Conservation (phyloP, 2,113 vertebrate species). For the Mastomys natalensis region DNA sequence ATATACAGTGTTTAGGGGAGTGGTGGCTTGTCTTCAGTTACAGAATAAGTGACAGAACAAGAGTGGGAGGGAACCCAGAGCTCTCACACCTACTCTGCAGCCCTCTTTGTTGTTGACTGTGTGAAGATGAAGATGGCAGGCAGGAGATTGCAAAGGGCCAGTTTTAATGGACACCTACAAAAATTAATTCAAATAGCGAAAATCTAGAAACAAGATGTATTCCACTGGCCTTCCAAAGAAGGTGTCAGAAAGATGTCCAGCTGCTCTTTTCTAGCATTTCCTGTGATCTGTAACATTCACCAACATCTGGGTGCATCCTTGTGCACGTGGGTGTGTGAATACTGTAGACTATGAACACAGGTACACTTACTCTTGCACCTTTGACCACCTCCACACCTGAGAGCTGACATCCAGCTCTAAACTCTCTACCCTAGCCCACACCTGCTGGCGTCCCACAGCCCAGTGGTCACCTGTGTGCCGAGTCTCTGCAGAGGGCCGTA, state of each 20-base stretch:
- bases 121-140: not conserved
- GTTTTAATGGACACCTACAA: not conserved
- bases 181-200: conserved; percentile 58
- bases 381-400: conserved; percentile 53
- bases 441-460: conserved; percentile 51
- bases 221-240: conserved; percentile 48
- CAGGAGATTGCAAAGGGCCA: not conserved
- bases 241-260: conserved; percentile 23
- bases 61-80: not conserved
- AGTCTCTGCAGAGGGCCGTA: conserved; percentile 78
- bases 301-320: conserved; percentile 18
- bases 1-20: not conserved
- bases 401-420: conserved; percentile 71
- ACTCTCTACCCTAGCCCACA: conserved; percentile 62
- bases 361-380: not conserved
- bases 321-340: not conserved
- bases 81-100: not conserved
- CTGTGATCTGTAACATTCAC: not conserved
- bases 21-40: not conserved
- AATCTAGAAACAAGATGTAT: conserved; percentile 29
- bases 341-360: not conserved
- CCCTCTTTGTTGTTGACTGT: not conserved
- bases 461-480: conserved; percentile 77
- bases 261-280: conserved; percentile 26
- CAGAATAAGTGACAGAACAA: conserved; percentile 18